phyloP scores from a whole-genome alignment of 2,797 vertebrate genomes.

The Chromobotia macracanthus region DNA sequence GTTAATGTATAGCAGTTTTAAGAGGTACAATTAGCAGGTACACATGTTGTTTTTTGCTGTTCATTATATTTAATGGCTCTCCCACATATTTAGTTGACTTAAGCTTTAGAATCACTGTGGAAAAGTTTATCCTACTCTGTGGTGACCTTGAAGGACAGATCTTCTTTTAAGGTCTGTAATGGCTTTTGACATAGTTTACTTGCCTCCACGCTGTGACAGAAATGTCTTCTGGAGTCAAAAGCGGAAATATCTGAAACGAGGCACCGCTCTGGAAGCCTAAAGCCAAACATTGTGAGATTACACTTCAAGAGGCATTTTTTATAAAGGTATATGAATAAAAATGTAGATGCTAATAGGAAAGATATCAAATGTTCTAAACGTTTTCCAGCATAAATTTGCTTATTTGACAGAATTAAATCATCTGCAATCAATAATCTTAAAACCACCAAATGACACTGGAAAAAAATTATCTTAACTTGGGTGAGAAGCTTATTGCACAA shows the following conservation, averaged over 20 bases:
- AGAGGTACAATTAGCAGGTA: background rate
- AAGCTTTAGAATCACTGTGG: conserved; percentile 40
- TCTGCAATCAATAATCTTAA: conserved; percentile 21
- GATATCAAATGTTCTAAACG: conserved; percentile 3
- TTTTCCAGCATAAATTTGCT: conserved; percentile 17
- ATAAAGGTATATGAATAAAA: conserved; percentile 57
- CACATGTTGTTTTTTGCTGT: background rate
- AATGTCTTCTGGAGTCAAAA: conserved; percentile 63
- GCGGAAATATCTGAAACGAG: conserved; percentile 63
- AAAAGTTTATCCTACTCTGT: conserved; percentile 58
- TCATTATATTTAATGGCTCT: background rate
- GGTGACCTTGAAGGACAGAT: conserved; percentile 62
- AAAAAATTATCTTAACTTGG: background rate
- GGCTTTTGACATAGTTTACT: conserved; percentile 66
- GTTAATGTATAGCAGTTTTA: background rate
- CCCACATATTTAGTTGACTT: background rate
- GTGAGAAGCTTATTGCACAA: conserved; percentile 39
- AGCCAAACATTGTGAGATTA: conserved; percentile 56
- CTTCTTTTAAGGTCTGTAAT: conserved; percentile 64
- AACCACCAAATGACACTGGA: conserved; percentile 5
- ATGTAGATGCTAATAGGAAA: conserved; percentile 6
- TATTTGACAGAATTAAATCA: conserved; percentile 17
- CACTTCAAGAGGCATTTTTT: conserved; percentile 56
- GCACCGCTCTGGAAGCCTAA: conserved; percentile 57
- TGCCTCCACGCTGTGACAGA: conserved; percentile 64